A percentile compares a stretch with the other conserved stretches of the same genome.
phyloP scores from a whole-genome alignment of 1,140 invertebrate genomes.

The Diorhabda elongata region DNA sequence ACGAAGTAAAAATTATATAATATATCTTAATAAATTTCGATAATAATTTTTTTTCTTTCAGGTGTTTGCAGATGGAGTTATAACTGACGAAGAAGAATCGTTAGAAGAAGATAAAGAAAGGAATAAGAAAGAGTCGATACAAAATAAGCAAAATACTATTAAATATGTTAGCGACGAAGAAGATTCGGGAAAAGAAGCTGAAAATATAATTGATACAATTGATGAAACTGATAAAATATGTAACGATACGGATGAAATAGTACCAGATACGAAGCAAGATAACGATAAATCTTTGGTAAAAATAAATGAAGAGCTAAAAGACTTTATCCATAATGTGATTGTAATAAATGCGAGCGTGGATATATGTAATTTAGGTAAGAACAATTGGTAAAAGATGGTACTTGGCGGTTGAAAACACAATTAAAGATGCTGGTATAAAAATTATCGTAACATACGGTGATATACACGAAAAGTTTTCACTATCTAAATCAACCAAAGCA shows the following conservation, averaged over 20 bases:
- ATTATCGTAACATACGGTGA: no score
- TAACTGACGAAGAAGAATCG: conserved; percentile 50
- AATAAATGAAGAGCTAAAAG: conserved; percentile 28
- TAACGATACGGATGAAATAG: neutral
- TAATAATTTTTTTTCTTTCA: conserved; percentile 27
- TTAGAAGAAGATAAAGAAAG: conserved; percentile 49
- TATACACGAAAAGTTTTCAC: no score
- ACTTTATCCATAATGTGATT: conserved; percentile 56
- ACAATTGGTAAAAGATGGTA: conserved; percentile 25
- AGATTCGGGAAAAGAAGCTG: conserved; percentile 40
- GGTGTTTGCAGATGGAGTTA: conserved; percentile 58
- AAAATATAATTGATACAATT: neutral
- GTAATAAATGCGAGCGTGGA: conserved; percentile 64
- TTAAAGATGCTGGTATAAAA: no score
- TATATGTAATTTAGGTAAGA: conserved; percentile 46
- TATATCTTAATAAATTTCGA: neutral
- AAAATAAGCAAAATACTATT: conserved; percentile 48
- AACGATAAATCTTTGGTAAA: neutral
- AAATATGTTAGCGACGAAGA: conserved; percentile 49
- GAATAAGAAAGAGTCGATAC: conserved; percentile 42
- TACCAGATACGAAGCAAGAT: neutral
- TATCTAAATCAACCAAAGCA: no score
- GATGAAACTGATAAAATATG: no score
- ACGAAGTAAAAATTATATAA: conserved; percentile 46
- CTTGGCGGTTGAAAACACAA: no score